Conservation (phyloP, 2,797 vertebrate species). For the Scolopax bukidnonensis region DNA sequence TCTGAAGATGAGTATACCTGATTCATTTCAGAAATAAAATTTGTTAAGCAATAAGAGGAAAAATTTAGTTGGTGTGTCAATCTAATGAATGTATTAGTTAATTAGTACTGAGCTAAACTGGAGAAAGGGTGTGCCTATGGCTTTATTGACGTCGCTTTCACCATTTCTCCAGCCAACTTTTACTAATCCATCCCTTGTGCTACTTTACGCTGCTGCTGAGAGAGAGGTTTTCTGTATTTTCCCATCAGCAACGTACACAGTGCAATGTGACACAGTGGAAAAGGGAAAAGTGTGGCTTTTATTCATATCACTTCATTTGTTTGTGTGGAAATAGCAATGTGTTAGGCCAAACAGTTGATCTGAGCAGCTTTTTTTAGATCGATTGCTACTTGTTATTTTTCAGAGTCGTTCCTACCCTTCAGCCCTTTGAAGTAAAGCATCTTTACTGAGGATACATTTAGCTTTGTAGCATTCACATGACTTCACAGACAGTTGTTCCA, state of each 20-base stretch:
- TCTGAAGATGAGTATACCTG: neutral
- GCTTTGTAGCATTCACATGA: neutral
- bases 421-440: neutral
- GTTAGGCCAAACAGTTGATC: neutral
- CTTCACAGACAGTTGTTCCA: neutral
- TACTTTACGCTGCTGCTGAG: neutral
- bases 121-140: neutral
- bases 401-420: neutral
- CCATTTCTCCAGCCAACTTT: neutral
- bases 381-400: fast-evolving
- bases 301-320: fast-evolving
- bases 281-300: neutral
- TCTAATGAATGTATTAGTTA: neutral
- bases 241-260: neutral
- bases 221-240: fast-evolving
- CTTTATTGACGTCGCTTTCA: neutral
- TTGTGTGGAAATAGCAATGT: neutral
- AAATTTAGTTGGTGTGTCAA: neutral
- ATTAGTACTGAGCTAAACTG: neutral
- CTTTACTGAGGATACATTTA: neutral
- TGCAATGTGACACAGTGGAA: neutral
- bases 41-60: neutral
- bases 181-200: neutral
- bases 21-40: neutral
- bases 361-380: neutral